Evolutionary conservation across 2,888 invertebrate species (phyloP).

Genomic region (Alviniconcha strummeri): DNA sequence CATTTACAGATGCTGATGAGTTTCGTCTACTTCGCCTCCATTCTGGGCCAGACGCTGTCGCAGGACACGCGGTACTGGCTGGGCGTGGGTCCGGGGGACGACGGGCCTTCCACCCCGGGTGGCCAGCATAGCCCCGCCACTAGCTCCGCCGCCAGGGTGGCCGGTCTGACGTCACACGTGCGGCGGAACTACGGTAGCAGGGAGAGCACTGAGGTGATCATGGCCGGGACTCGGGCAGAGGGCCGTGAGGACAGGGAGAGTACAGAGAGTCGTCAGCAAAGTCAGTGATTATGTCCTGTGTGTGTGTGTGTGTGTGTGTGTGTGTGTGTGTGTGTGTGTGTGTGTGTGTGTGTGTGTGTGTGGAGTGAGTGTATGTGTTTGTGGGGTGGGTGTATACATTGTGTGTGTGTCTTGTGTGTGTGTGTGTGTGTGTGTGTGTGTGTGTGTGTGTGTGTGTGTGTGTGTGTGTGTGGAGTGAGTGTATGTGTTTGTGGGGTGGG

Average conservation of each 20-base stretch:
- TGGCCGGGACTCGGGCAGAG: neutral
- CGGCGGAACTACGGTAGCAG: neutral
- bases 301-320: neutral
- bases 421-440: neutral
- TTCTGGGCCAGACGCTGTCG: conserved; percentile 52
- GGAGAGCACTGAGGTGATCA: neutral
- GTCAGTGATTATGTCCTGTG: neutral
- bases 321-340: neutral
- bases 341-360: neutral
- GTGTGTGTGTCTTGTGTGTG: neutral
- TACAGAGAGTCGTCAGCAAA: too few relatives aligned
- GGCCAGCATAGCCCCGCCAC: neutral
- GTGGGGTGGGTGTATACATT: too few relatives aligned
- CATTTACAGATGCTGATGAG: conserved; percentile 60
- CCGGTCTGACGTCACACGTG: neutral
- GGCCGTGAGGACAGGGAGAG: neutral
- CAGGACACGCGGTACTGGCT: conserved; percentile 23
- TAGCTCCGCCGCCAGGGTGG: neutral
- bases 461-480: neutral
- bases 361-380: neutral
- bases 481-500: neutral
- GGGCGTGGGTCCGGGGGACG: neutral
- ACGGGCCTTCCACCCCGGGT: neutral
- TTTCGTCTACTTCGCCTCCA: conserved; percentile 64
- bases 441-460: neutral